These are phyloP conservation scores for Silurus lanzhouensis DNA, from an alignment of 2,797 vertebrate species.

Conservation along the genomic window DNA sequence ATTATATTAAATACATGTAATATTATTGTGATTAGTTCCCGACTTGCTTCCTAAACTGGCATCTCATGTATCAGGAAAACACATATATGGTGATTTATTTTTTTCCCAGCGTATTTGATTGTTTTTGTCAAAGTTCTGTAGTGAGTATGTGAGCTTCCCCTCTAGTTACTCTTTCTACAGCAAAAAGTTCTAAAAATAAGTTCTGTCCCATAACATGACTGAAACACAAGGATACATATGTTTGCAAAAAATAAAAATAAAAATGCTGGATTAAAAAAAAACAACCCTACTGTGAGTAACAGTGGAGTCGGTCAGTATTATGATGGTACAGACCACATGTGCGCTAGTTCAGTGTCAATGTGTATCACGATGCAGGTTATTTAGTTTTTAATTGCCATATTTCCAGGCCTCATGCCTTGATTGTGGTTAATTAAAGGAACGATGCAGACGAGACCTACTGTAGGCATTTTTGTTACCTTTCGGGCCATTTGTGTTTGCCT, in stretches of 20 bases:
- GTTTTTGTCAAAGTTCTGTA: background rate
- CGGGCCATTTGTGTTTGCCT: slow-evolving; percentile 30
- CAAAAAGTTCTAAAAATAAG: background rate
- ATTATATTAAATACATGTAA: background rate
- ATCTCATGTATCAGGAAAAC: background rate
- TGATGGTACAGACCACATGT: background rate
- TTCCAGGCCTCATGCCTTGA: background rate
- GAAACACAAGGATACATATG: background rate
- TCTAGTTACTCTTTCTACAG: background rate
- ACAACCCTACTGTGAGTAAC: background rate
- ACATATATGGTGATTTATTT: background rate
- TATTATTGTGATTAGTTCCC: background rate
- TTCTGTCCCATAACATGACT: background rate
- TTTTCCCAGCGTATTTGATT: background rate
- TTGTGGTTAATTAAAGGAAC: background rate
- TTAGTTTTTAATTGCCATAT: background rate
- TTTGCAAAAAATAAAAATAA: background rate
- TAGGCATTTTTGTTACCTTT: slow-evolving; percentile 18
- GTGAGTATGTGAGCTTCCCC: background rate
- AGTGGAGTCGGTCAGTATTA: background rate
- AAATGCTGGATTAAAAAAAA: background rate
- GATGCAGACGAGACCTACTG: slow-evolving; percentile 26
- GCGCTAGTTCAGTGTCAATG: background rate
- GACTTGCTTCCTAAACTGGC: background rate
- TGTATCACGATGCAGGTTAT: background rate